Evolutionary conservation across 1,140 invertebrate species (phyloP).

Genomic region (Dreissena polymorpha): DNA sequence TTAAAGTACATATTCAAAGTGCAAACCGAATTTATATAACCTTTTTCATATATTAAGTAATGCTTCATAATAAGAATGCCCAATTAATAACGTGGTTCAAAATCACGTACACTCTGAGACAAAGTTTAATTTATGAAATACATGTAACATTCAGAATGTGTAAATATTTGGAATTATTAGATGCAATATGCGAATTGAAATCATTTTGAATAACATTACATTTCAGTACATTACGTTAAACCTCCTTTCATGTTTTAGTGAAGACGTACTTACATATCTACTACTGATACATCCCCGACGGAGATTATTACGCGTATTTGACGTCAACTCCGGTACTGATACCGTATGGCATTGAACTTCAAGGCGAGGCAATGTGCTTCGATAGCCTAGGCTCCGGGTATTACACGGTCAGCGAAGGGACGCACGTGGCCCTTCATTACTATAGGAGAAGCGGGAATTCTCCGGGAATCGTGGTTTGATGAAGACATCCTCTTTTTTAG

Average conservation of each 20-base stretch:
- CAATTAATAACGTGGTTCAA: not conserved
- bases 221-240: not conserved
- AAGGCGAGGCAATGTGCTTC: constrained; percentile 62
- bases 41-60: no score
- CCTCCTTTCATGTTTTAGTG: constrained; percentile 49
- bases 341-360: constrained; percentile 56
- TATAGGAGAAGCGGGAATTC: constrained; percentile 10
- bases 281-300: constrained; percentile 57
- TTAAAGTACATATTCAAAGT: no score
- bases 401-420: constrained; percentile 65
- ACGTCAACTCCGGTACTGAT: constrained; percentile 24
- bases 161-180: not conserved
- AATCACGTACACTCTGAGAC: not conserved
- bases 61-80: no score
- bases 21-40: no score
- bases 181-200: no score
- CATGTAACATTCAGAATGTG: not conserved
- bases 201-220: not conserved
- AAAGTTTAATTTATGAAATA: not conserved
- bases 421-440: constrained; percentile 56
- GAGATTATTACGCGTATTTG: constrained; percentile 51
- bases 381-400: constrained; percentile 57
- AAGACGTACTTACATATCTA: constrained; percentile 60
- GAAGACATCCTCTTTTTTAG: no score
- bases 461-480: not conserved